Base-by-base conservation (phyloP, 2,888 invertebrate species). In the Apamea crenata region DNA sequence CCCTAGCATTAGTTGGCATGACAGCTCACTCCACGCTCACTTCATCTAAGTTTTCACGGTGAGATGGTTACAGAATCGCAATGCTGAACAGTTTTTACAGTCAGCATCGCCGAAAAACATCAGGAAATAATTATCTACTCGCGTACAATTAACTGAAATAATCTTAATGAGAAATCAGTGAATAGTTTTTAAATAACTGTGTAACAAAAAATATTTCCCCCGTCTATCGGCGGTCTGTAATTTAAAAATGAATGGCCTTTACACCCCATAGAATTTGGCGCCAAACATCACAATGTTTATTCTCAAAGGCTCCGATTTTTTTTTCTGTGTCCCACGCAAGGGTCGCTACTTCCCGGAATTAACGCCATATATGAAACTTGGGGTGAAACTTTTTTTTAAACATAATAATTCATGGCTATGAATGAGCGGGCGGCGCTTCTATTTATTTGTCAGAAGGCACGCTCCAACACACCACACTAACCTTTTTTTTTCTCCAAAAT, bases 341-440 rank as follows among this genome's bases (percentile, higher is more conserved):
- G 92, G 90, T 89, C 89, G 86, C 74, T 78, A 83, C 86, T 94
- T 94, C 94, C 89, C 75, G 92, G 94, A 94, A 94, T 79, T 84
- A 83, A 56, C 83, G 80, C 82, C 82, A 86, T 86, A 81, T 81
- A 86, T 88, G 67, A 47, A 47, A 47, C 83, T 83, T 70, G 81
- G 88, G 86, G 66, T 87, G 84, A 75, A 75, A 73, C 53, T 82
- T 89, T 88, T 88, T 89, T 89, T 83, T 83, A 50, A 71, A 65
- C 66, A 70, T 84, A 77, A 86, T 90, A 90, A 88, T 88, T 87
- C 80, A 88, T 85, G 82, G 53, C 68, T 82, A 79, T 91, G 88
- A 91, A 91, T 91, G 91, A 89, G 87, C 76, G 66, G 85, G 85
- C 88, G 89, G 86, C 85, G 81, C 81, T 84, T 88, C 78, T 83